These are phyloP conservation scores for Euglossa dilemma DNA, from an alignment of 1,140 invertebrate species.

Conservation along the genomic window DNA sequence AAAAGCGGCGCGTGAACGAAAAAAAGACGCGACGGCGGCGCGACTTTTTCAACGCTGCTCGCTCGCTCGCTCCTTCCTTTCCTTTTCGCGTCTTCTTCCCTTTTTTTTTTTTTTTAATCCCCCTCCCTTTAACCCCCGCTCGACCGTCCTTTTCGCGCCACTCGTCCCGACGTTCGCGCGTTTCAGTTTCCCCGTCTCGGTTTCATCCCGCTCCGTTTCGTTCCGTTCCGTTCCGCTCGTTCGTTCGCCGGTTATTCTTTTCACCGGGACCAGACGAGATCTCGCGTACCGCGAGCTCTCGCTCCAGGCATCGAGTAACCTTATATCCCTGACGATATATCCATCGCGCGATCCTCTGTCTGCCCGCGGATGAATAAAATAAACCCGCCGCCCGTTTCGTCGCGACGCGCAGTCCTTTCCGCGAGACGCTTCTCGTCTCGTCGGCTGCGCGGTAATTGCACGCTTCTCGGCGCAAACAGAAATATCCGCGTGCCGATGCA, in stretches of 20 bases:
- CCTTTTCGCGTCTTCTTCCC: not conserved
- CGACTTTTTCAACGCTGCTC: conserved; percentile 1
- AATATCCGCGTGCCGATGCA: no score
- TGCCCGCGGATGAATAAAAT: conserved; percentile 26
- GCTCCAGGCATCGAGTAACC: conserved; percentile 28
- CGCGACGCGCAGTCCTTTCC: not conserved
- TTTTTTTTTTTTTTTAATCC: conserved; percentile 9
- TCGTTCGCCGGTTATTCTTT: not conserved
- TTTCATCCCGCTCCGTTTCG: not conserved
- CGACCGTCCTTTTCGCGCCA: not conserved
- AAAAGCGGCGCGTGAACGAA: conserved; percentile 53
- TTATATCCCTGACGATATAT: conserved; percentile 29
- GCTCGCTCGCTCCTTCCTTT: not conserved
- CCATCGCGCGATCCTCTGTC: conserved; percentile 3
- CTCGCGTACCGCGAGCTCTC: conserved; percentile 10
- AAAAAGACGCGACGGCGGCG: not conserved
- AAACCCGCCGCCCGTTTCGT: not conserved
- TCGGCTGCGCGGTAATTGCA: not conserved
- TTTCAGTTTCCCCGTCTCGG: no score
- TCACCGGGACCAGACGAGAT: conserved; percentile 16
- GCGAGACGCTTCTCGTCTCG: not conserved
- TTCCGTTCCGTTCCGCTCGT: not conserved
- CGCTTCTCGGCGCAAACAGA: not conserved
- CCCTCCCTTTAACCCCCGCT: not conserved
- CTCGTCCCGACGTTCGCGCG: not conserved